A percentile compares a stretch with the other conserved stretches of the same genome.
These are phyloP conservation scores for Hapalemur alaotrensis DNA, from an alignment of 2,797 vertebrate genomes.

Conservation along the genomic window DNA sequence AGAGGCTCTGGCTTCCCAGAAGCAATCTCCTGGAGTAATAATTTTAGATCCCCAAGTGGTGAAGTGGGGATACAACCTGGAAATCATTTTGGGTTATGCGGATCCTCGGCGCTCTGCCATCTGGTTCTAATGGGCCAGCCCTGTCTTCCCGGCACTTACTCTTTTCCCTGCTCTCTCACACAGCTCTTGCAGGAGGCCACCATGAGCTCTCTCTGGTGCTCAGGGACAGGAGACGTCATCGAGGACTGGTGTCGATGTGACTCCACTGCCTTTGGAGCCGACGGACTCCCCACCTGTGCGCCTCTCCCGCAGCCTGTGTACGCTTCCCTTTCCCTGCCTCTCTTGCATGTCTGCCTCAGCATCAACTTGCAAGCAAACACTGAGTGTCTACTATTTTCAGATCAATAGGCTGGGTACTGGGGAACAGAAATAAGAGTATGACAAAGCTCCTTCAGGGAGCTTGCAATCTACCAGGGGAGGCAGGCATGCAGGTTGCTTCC, in stretches of 20 bases:
- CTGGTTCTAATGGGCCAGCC: fast-evolving
- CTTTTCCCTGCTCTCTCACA: slow-evolving; percentile 47
- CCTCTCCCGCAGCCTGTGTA: slow-evolving; percentile 95
- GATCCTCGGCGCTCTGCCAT: neutral
- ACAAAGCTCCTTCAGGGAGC: neutral
- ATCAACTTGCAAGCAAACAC: neutral
- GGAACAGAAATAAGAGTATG: neutral
- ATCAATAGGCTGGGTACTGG: neutral
- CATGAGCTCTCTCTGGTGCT: slow-evolving; percentile 99
- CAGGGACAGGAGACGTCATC: slow-evolving; percentile 96
- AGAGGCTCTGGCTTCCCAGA: neutral
- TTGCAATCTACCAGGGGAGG: neutral
- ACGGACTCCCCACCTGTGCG: slow-evolving; percentile 96
- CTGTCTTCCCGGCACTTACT: neutral
- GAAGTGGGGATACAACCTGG: fast-evolving
- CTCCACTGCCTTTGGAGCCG: slow-evolving; percentile 94
- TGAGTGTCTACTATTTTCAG: neutral
- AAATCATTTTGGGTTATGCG: fast-evolving
- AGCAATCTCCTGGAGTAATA: neutral
- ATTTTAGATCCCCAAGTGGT: neutral
- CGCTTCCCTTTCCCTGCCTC: slow-evolving; percentile 58
- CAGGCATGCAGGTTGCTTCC: neutral
- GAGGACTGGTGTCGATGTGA: slow-evolving; percentile 99
- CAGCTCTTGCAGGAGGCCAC: slow-evolving; percentile 96
- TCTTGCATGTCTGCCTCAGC: neutral